Conservation (phyloP, 2,113 vertebrate genomes). For the Emberiza fucata region DNA sequence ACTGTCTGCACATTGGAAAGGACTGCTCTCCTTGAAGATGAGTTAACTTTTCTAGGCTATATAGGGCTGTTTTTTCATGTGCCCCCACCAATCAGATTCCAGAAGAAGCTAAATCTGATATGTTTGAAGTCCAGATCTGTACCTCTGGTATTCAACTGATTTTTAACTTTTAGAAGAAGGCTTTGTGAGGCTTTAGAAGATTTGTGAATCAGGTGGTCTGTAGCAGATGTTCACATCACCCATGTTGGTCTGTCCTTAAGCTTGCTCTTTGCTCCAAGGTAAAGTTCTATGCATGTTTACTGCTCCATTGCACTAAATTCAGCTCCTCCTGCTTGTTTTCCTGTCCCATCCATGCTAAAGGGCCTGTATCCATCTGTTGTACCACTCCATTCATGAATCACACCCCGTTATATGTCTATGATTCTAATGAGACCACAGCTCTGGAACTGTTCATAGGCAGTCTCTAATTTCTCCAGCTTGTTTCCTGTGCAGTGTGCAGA, state of each 20-base stretch:
- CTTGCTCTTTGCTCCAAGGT: not conserved
- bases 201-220: not conserved
- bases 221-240: not conserved
- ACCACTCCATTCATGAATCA: rapidly evolving
- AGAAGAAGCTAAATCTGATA: not conserved
- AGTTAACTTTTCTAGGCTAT: not conserved
- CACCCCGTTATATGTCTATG: not conserved
- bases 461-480: not conserved
- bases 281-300: not conserved
- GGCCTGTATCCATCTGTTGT: not conserved
- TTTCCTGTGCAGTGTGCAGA: not conserved
- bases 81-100: rapidly evolving
- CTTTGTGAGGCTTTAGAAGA: not conserved
- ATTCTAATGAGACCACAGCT: not conserved
- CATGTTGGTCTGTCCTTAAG: not conserved
- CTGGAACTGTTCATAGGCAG: not conserved
- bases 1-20: not conserved
- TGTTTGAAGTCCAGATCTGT: not conserved
- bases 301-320: not conserved
- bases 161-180: not conserved
- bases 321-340: not conserved
- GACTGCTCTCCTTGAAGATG: not conserved
- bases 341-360: not conserved
- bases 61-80: rapidly evolving
- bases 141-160: not conserved